phyloP scores from a whole-genome alignment of 2,888 invertebrate genomes.

The Empis livida region DNA sequence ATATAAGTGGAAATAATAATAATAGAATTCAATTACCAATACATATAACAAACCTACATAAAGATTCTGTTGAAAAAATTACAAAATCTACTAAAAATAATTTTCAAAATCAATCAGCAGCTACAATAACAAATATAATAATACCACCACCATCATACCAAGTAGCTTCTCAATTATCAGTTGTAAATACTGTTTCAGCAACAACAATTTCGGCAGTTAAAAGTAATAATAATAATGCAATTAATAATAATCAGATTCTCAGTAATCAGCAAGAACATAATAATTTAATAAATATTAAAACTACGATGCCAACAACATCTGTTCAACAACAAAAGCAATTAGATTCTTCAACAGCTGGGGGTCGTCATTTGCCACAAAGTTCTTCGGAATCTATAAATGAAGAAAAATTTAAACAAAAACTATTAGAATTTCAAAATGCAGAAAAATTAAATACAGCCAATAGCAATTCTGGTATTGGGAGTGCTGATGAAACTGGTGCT shows the following conservation, averaged over 20 bases:
- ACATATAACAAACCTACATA: too few species aligned
- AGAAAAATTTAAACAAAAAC: slow-evolving; percentile 45
- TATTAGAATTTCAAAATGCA: slow-evolving; percentile 29
- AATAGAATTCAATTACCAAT: too few species aligned
- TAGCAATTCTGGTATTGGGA: slow-evolving; percentile 16
- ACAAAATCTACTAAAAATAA: too few species aligned
- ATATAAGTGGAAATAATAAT: too few species aligned
- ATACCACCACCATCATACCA: slow-evolving; percentile 1
- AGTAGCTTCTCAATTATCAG: neutral
- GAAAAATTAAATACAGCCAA: slow-evolving; percentile 27
- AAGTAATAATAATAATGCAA: slow-evolving; percentile 8
- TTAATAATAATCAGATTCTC: too few species aligned
- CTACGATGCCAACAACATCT: slow-evolving; percentile 17
- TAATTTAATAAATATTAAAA: slow-evolving; percentile 11
- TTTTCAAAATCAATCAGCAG: too few species aligned
- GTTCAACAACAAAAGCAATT: slow-evolving; percentile 26
- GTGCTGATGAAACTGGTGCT: slow-evolving; percentile 10
- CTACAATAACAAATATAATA: neutral
- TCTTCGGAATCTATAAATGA: slow-evolving; percentile 36
- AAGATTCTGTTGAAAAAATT: too few species aligned
- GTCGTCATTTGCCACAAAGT: slow-evolving; percentile 32
- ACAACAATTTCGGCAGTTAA: slow-evolving; percentile 37
- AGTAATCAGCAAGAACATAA: slow-evolving; percentile 21
- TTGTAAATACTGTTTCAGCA: slow-evolving; percentile 23
- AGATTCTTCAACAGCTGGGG: slow-evolving; percentile 24